Percentiles rank a stretch among this genome's conserved stretches.
Conservation (phyloP, 2,113 vertebrate genomes). For the Ictidomys tridecemlineatus region DNA sequence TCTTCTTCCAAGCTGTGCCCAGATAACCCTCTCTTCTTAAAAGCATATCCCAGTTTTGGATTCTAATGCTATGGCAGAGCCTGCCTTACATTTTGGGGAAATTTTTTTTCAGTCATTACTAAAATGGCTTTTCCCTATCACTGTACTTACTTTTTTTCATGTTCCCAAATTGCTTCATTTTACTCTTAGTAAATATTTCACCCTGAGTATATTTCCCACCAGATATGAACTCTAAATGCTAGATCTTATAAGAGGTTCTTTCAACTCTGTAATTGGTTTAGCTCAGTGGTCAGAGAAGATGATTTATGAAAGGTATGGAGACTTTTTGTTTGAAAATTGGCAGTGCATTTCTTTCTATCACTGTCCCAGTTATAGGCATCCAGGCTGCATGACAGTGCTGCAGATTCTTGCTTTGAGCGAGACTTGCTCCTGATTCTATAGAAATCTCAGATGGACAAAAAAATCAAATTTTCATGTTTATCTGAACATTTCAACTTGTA, state of each 20-base stretch:
- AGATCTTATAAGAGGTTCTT: neutral
- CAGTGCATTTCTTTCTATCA: neutral
- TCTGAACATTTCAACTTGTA: neutral
- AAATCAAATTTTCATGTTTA: neutral
- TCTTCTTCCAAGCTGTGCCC: neutral
- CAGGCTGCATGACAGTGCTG: constrained; percentile 54
- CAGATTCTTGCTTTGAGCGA: neutral
- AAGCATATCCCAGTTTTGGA: neutral
- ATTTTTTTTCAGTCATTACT: neutral
- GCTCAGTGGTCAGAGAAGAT: neutral
- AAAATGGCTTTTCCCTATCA: neutral
- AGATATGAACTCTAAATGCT: neutral
- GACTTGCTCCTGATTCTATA: neutral
- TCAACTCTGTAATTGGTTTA: neutral
- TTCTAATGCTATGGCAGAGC: neutral
- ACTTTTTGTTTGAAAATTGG: neutral
- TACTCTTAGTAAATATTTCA: neutral
- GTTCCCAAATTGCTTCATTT: neutral
- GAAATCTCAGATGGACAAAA: neutral
- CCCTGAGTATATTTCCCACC: neutral
- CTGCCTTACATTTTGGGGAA: neutral
- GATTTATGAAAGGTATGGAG: neutral
- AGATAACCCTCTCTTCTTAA: neutral
- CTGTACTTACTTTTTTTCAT: neutral
- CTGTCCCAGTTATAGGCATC: constrained; percentile 57